phyloP scores from a whole-genome alignment of 2,888 invertebrate species.

The Drosophila leonis region DNA sequence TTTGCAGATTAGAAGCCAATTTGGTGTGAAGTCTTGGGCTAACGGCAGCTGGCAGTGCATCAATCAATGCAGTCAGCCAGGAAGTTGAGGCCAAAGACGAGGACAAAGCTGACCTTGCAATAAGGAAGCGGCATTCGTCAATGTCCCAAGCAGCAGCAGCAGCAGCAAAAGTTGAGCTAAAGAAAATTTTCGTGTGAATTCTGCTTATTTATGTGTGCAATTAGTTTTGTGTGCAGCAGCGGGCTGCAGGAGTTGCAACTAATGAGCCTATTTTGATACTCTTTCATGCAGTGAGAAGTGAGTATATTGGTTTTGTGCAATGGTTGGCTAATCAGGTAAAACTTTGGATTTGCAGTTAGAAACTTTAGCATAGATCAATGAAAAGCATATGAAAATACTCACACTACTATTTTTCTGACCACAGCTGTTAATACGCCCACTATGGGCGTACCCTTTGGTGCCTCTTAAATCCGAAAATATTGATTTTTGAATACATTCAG shows the following conservation, averaged over 20 bases:
- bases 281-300: not conserved
- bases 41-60: conserved; percentile 80
- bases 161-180: conserved; percentile 21
- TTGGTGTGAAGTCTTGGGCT: conserved; percentile 73
- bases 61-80: conserved; percentile 66
- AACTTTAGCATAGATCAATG: too few species aligned
- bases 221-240: conserved; percentile 53
- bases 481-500: not conserved
- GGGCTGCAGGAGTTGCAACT: conserved; percentile 20
- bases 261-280: conserved; percentile 48
- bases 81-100: conserved; percentile 16
- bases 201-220: conserved; percentile 68
- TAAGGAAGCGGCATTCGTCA: conserved; percentile 78
- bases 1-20: conserved; percentile 76
- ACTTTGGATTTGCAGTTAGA: too few species aligned
- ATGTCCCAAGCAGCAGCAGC: conserved; percentile 49
- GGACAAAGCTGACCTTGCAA: conserved; percentile 74
- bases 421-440: too few species aligned
- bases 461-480: too few species aligned
- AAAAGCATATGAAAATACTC: too few species aligned
- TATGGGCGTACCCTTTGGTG: too few species aligned
- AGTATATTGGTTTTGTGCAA: not conserved
- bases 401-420: too few species aligned
- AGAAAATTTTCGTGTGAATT: conserved; percentile 59
- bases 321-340: too few species aligned